Percentiles rank a stretch among this genome's conserved stretches.
These are phyloP conservation scores for Cyphomyrus discorhynchus DNA, from an alignment of 2,113 vertebrate genomes.

Conservation along the genomic window DNA sequence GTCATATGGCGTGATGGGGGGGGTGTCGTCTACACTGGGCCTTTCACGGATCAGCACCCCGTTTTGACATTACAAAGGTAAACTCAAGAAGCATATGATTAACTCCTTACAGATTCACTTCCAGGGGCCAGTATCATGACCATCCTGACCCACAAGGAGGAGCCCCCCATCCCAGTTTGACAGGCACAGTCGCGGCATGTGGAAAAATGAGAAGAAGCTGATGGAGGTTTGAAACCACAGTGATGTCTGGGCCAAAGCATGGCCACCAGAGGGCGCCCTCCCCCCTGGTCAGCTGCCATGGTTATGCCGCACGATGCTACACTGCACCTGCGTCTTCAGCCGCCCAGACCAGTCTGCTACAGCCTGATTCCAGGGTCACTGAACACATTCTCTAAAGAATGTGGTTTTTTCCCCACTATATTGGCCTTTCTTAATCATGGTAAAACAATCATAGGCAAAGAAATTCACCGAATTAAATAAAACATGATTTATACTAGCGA, in stretches of 20 bases:
- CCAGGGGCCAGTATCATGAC: background rate
- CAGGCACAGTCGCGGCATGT: no score
- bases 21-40: background rate
- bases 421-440: background rate
- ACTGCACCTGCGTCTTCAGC: background rate
- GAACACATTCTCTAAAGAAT: background rate
- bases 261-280: background rate
- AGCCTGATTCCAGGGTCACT: background rate
- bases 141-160: background rate
- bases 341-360: background rate
- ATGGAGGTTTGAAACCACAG: background rate
- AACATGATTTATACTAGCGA: background rate
- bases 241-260: background rate
- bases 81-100: background rate
- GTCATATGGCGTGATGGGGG: background rate
- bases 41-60: no score
- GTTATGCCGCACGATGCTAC: background rate
- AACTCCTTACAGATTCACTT: background rate
- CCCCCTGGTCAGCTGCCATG: background rate
- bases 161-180: background rate
- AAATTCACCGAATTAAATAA: background rate
- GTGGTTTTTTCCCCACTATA: background rate
- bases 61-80: background rate
- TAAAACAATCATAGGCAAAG: background rate
- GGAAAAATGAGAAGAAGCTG: background rate